Evolutionary conservation across 2,797 vertebrate species (phyloP).

Genomic region (Epinephelus awoara): DNA sequence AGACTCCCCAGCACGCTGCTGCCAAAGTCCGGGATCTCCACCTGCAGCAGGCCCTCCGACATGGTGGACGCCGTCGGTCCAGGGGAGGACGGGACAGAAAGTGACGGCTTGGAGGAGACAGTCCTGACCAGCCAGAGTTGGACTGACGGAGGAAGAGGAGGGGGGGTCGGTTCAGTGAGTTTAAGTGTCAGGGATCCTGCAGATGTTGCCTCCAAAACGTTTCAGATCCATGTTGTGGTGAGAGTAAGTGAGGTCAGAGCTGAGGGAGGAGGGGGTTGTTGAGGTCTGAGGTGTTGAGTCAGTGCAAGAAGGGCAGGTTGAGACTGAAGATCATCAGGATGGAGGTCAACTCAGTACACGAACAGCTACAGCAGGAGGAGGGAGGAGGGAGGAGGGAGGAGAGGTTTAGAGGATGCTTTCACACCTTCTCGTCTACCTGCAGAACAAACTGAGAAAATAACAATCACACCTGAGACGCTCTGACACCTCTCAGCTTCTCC

Average conservation of each 20-base stretch:
- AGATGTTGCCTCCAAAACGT: slow-evolving; percentile 26
- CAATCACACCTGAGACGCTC: slow-evolving; percentile 7
- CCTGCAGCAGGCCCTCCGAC: slow-evolving; percentile 93
- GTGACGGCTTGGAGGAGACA: not conserved
- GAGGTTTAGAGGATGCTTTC: slow-evolving; percentile 10
- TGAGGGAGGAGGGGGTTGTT: not conserved
- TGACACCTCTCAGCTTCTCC: too few relatives aligned
- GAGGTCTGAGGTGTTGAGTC: not conserved
- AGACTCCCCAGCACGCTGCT: slow-evolving; percentile 95
- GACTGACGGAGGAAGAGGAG: not conserved
- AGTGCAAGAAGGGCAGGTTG: not conserved
- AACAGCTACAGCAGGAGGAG: slow-evolving; percentile 42
- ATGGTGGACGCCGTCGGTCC: slow-evolving; percentile 77
- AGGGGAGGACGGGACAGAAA: not conserved
- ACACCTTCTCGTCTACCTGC: not conserved
- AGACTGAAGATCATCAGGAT: slow-evolving; percentile 21
- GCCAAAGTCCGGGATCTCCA: slow-evolving; percentile 98
- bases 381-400: not conserved
- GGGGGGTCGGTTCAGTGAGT: not conserved
- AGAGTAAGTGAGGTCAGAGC: slow-evolving; percentile 27
- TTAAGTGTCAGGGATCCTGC: slow-evolving; percentile 65
- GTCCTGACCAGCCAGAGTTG: slow-evolving; percentile 47
- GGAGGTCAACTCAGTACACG: slow-evolving; percentile 16
- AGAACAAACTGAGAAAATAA: slow-evolving; percentile 27
- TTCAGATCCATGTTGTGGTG: slow-evolving; percentile 52